phyloP scores from a whole-genome alignment of 2,113 vertebrate species.

The Strigops habroptila region DNA sequence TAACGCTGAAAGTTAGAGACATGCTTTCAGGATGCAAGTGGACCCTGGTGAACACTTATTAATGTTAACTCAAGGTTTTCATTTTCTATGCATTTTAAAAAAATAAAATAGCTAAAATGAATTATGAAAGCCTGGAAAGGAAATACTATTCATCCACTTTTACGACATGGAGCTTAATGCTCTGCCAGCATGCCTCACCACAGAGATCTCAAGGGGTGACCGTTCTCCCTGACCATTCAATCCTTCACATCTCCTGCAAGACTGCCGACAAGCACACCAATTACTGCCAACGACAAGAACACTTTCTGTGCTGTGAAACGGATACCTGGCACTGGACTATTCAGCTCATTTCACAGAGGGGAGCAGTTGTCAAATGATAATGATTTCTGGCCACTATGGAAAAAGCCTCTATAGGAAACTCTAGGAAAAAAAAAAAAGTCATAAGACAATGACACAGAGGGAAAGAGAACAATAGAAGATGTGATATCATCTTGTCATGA shows the following conservation, averaged over 20 bases:
- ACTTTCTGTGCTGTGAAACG: neutral
- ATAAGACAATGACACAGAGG: fast-evolving
- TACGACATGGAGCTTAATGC: neutral
- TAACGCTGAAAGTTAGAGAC: neutral
- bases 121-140: neutral
- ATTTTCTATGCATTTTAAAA: neutral
- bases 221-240: neutral
- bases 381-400: neutral
- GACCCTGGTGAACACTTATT: neutral
- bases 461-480: neutral
- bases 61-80: neutral
- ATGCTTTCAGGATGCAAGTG: neutral
- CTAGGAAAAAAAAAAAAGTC: neutral
- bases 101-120: neutral
- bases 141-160: neutral
- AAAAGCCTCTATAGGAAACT: neutral
- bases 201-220: neutral
- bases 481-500: neutral
- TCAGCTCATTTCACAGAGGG: neutral
- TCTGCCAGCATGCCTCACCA: neutral
- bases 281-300: neutral
- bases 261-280: neutral
- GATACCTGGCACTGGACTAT: slow-evolving; percentile 4
- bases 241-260: neutral
- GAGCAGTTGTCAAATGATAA: neutral